phyloP scores from a whole-genome alignment of 2,888 invertebrate species.

The Drosophila mimica region DNA sequence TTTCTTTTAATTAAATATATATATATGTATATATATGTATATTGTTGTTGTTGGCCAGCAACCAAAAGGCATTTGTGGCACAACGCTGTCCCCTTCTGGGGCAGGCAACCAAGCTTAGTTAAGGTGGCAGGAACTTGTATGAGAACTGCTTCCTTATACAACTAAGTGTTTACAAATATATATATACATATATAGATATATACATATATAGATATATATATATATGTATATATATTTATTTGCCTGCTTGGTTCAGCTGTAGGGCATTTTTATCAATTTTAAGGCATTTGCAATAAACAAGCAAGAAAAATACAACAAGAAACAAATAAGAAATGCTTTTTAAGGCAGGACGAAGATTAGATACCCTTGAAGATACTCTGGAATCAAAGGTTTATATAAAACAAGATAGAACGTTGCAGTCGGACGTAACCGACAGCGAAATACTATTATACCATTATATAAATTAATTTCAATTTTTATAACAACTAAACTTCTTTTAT shows the following conservation, averaged over 20 bases:
- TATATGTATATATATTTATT: not conserved
- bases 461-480: no score
- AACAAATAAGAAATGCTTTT: not conserved
- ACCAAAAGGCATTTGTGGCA: constrained; percentile 14
- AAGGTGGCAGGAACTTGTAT: constrained; percentile 10
- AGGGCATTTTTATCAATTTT: constrained; percentile 42
- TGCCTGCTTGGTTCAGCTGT: not conserved
- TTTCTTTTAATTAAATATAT: constrained; percentile 58
- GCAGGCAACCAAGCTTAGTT: not conserved
- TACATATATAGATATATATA: not conserved
- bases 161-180: not conserved
- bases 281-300: constrained; percentile 53
- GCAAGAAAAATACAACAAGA: constrained; percentile 8
- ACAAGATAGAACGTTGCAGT: no score
- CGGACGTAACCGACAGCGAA: no score
- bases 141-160: constrained; percentile 21
- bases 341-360: not conserved
- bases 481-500: no score
- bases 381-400: no score
- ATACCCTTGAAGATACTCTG: not conserved
- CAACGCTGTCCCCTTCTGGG: constrained; percentile 22
- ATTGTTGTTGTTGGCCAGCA: constrained; percentile 9
- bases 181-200: not conserved
- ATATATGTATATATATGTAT: constrained; percentile 37
- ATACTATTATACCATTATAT: no score